Base-by-base conservation (phyloP, 2,113 vertebrate species). In the Eidolon helvum region DNA sequence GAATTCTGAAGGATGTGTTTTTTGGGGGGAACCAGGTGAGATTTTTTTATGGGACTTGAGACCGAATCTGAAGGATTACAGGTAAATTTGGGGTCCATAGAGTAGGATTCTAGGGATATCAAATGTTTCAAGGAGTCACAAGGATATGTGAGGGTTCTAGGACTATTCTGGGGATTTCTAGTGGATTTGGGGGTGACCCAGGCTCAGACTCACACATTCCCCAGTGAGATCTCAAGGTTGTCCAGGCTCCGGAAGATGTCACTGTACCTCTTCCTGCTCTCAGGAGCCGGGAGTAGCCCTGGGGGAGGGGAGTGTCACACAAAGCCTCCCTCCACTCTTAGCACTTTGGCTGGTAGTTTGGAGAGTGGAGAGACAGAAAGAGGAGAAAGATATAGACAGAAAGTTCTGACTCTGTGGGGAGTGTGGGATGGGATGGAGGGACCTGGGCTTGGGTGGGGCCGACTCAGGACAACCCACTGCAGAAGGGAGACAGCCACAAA, bases 171-270 rank as follows among this genome's bases (percentile, higher is more conserved):
- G 55, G 33, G 71, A 55, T 83, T 77, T 19, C 71, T 7, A 91
- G 40, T 80, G 22, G 40, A 89, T 89, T 55, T 55, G 21, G 30
- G 78, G 82, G 40, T 69, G 77, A 82, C 72, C 74, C 59, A 59
- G 50, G 53, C 71, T 90, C 53, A 88, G 97, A 99, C 99, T 78
- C 98, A 99, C 99, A 94, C 82, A 26, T 98, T 98, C 55, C 98
- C 97, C 10, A 99, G 79, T 2, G 99, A 99, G 79, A 99, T 98
- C 72, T 99, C 99, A 0, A 99, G 97, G 96, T 99, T 99, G 92
- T 99, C 99, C 97, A 99, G 98, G 72, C 99, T 99, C 50, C 99
- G 98, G 97, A 99, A 99, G 97, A 99, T 99, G 97, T 99, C 99
- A 90, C 99, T 99, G 98, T 99, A 99, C 63, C 99, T 98, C 96